These are phyloP conservation scores for Anthophora plumipes DNA, from an alignment of 2,888 invertebrate genomes.

Conservation along the genomic window DNA sequence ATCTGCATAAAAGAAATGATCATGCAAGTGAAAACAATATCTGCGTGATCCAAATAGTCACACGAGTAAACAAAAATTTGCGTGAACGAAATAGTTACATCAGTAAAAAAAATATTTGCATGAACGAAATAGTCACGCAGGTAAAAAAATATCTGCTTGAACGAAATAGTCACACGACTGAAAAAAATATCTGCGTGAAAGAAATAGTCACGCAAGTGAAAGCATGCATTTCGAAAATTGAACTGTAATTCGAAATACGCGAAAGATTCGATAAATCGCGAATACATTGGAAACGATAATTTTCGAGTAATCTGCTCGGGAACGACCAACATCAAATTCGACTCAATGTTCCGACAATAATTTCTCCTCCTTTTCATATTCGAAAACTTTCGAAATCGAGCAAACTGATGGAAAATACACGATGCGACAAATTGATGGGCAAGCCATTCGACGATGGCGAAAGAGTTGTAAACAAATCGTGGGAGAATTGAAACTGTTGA, in stretches of 20 bases:
- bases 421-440: not conserved
- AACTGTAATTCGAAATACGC: not conserved
- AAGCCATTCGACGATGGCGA: constrained; percentile 2
- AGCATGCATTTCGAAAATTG: not conserved
- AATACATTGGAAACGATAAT: not conserved
- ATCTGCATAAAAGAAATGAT: too few species aligned
- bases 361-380: not conserved
- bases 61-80: too few species aligned
- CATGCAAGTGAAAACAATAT: too few species aligned
- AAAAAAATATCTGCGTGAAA: too few species aligned
- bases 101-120: too few species aligned
- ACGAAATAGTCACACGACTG: too few species aligned
- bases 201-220: not conserved
- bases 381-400: not conserved
- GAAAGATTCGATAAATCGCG: not conserved
- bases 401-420: not conserved
- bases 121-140: too few species aligned
- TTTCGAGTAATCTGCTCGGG: not conserved
- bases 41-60: too few species aligned
- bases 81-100: too few species aligned
- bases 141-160: too few species aligned
- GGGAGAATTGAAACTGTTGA: constrained; percentile 45
- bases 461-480: constrained; percentile 50
- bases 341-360: not conserved
- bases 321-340: not conserved